A percentile compares a stretch with the other conserved stretches of the same genome.
These are phyloP conservation scores for Crocodylus rhombifer DNA, from an alignment of 2,797 vertebrate species.

Conservation along the genomic window DNA sequence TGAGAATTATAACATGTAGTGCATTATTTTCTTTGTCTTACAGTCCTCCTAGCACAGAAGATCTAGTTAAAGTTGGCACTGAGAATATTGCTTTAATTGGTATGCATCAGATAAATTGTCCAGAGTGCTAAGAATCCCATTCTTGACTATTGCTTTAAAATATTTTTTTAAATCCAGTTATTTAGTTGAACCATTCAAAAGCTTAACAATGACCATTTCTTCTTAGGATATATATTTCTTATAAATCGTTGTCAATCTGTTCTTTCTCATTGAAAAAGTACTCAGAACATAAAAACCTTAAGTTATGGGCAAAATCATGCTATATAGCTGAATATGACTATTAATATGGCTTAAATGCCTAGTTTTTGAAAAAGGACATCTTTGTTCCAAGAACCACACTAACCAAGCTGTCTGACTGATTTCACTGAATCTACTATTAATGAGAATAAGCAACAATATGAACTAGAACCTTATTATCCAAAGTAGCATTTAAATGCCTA, in stretches of 20 bases:
- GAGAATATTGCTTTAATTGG: not conserved
- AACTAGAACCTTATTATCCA: no score
- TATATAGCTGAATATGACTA: not conserved
- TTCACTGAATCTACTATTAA: not conserved
- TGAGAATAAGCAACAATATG: no score
- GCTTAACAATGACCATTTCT: not conserved
- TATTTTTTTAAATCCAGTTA: not conserved
- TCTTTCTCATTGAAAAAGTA: constrained; percentile 13
- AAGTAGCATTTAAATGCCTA: no score
- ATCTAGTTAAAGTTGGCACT: not conserved
- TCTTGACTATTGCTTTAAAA: not conserved
- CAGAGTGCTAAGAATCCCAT: not conserved
- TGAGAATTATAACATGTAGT: not conserved
- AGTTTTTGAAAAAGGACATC: not conserved
- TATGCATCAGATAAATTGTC: not conserved
- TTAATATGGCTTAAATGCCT: rapidly evolving
- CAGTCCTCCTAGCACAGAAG: not conserved
- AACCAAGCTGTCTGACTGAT: not conserved
- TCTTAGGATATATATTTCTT: constrained; percentile 1
- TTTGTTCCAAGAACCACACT: constrained; percentile 13
- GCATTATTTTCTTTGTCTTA: constrained; percentile 1
- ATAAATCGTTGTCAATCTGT: not conserved
- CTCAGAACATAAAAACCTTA: not conserved
- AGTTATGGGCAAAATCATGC: not conserved
- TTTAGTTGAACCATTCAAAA: not conserved